phyloP scores from a whole-genome alignment of 2,888 invertebrate species.

The Pseudococcus viburni region DNA sequence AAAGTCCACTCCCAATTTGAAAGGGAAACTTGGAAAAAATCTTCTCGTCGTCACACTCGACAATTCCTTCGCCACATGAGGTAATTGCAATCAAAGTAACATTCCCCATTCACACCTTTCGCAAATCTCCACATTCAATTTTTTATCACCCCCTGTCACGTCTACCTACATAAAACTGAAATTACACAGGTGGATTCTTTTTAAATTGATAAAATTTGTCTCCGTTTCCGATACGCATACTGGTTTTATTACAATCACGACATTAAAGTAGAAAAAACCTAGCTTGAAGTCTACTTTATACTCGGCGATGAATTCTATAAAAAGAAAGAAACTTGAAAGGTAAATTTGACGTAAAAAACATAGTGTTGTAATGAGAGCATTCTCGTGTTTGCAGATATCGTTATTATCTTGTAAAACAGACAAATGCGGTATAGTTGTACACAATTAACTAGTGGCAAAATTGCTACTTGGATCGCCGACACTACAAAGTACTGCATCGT shows the following conservation, averaged over 20 bases:
- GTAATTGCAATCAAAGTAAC: background rate
- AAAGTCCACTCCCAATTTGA: no score
- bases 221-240: background rate
- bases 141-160: background rate
- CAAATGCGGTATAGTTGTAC: conserved; percentile 60
- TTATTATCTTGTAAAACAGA: conserved; percentile 63
- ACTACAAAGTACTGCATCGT: conserved; percentile 49
- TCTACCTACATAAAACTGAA: background rate
- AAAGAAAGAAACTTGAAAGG: conserved; percentile 18
- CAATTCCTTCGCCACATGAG: no score
- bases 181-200: background rate
- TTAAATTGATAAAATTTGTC: background rate
- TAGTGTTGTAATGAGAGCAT: conserved; percentile 64
- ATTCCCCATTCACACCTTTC: background rate
- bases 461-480: conserved; percentile 58
- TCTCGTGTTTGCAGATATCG: conserved; percentile 64
- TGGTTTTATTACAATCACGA: background rate
- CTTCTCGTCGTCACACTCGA: no score
- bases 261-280: background rate
- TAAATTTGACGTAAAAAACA: conserved; percentile 56
- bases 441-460: conserved; percentile 62
- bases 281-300: background rate
- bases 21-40: no score
- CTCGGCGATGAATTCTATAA: background rate
- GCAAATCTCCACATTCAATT: background rate